A percentile compares a stretch with the other conserved stretches of the same genome.
These are phyloP conservation scores for Erpornis zantholeuca DNA, from an alignment of 2,113 vertebrate genomes.

Conservation along the genomic window DNA sequence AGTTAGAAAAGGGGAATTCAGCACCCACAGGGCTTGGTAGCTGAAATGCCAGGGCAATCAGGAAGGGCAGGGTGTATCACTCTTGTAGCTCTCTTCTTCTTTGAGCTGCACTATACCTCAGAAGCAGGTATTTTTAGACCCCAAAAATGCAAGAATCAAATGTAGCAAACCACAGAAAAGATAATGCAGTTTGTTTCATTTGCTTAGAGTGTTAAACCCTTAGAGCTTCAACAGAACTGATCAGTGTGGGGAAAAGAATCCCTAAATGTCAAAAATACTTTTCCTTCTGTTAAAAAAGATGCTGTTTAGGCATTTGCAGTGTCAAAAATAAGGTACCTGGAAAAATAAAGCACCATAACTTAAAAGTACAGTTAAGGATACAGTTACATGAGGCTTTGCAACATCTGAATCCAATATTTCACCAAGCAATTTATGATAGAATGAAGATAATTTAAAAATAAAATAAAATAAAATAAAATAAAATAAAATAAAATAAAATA, in stretches of 20 bases:
- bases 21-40: not conserved
- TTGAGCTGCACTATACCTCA: not conserved
- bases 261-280: not conserved
- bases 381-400: not conserved
- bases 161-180: not conserved
- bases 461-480: not conserved
- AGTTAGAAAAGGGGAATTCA: not conserved
- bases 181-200: not conserved
- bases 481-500: too few species aligned
- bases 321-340: not conserved
- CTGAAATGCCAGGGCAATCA: not conserved
- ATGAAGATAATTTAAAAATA: not conserved
- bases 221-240: not conserved
- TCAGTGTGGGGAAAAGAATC: not conserved
- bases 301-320: not conserved
- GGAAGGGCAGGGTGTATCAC: not conserved
- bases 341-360: not conserved
- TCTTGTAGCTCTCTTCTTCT: not conserved
- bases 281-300: not conserved
- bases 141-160: not conserved
- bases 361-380: not conserved
- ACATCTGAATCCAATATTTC: not conserved
- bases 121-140: not conserved
- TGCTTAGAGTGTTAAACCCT: not conserved
- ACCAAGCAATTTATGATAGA: not conserved